Base-by-base conservation (phyloP, 2,888 invertebrate genomes). In the Tetheella fluctuosa region DNA sequence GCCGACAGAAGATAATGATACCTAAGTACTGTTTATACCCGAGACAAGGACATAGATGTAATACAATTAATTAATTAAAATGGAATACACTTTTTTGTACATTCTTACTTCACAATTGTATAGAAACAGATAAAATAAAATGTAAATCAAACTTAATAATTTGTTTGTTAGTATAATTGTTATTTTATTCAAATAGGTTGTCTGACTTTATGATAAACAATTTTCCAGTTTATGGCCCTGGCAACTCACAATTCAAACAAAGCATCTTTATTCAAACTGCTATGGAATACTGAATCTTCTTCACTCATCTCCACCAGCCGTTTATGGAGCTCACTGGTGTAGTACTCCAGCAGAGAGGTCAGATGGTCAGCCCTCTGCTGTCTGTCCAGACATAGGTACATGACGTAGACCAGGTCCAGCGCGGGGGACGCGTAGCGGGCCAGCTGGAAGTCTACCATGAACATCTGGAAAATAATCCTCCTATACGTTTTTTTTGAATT, bases 361-460 rank as follows among this genome's bases (percentile, higher is more conserved):
- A 95, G 91, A 71, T 96, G 94, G 4, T 90, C 86, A 20, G 90
- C 89, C n/a, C 96, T 87, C 81, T 95, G 94, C 54, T 94, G 88
- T 2, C 94, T 93, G 30, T 94, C 94, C 34, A 96, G 94, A 71
- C 96, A 96, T 65, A 96, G 94, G 73, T 95, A 96, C 64, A 96
- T 83, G 30, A 96, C 83, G 85, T 94, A 95, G 1, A 94, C 94
- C 70, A 96, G 86, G 81, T 96, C 96, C 54, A 96, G 83, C 0
- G 95, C 95, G 56, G 95, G 94, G 0, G 96, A 96, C 30, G 95
- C 95, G 71, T 96, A 96, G 17, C 96, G 94, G 23, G 94, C 94
- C 59, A 95, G 81, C 84, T 96, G 96, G 81, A 96, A 96, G 79
- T 96, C 96, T 30, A 96, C 94, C 57, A 96, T 88, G 73, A 94